Conservation (phyloP, 2,797 vertebrate species). For the Mus spretus region DNA sequence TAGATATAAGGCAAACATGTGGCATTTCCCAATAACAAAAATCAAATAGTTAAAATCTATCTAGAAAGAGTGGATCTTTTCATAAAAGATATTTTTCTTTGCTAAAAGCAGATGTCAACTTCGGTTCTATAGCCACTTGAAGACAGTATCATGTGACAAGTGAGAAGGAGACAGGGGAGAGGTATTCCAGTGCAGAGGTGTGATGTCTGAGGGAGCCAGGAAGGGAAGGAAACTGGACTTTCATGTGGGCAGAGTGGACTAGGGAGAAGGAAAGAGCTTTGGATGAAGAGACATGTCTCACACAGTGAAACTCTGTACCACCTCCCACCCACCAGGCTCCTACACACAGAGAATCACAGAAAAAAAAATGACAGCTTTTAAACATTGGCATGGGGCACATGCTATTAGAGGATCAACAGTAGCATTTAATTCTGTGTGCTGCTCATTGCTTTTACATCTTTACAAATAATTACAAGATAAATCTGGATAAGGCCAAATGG, state of each 20-base stretch:
- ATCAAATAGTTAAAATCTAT: slow-evolving; percentile 34
- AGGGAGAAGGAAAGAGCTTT: not conserved
- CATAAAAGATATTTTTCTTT: slow-evolving; percentile 54
- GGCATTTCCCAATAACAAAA: slow-evolving; percentile 57
- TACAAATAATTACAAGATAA: not conserved
- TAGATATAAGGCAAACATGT: slow-evolving; percentile 33
- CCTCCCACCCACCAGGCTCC: not conserved
- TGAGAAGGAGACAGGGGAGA: not conserved
- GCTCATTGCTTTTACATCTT: not conserved
- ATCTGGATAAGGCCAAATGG: not conserved
- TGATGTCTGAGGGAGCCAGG: not conserved
- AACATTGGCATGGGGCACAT: not conserved
- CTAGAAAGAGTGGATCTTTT: slow-evolving; percentile 45
- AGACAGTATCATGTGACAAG: not conserved
- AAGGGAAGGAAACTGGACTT: not conserved
- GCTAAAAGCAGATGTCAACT: slow-evolving; percentile 36
- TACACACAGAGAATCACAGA: not conserved
- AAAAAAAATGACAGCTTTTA: not conserved
- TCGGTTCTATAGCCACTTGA: not conserved
- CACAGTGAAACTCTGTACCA: not conserved
- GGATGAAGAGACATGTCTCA: not conserved
- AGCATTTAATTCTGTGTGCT: not conserved
- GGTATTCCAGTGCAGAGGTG: not conserved
- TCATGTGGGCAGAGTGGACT: not conserved
- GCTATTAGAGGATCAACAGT: not conserved